Evolutionary conservation across 1,140 invertebrate genomes (phyloP), one percentile per base, ranked within the genome.

Genomic region (Oryctes rhinoceros): DNA sequence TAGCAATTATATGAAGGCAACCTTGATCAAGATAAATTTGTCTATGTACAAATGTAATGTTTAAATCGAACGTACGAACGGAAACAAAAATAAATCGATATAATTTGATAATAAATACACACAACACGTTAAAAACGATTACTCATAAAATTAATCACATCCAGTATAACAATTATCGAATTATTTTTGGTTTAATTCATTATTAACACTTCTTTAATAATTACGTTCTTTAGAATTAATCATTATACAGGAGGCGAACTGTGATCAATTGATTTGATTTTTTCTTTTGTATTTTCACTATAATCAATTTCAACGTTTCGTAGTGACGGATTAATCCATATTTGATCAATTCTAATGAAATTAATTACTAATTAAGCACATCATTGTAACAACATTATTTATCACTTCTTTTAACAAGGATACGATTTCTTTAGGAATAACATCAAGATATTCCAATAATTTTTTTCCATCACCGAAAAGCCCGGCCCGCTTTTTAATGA

Each of bases 81-180:
- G 47, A 47, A 76, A 24, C 13, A 13, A 76, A 76, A 76, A 76
- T 20, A 76, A 9, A 39, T 76, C 24, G 10, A 76, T 53, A 11
- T n/a, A 76, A 24, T 18, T n/a, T 76, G 24, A 44, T 44, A 44
- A 76, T 24, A 76, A 53, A 76, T 75, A 44, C 24, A 53, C 48
- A 47, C 30, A 35, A 47, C 30, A 35, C 30, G 15, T 37, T 44
- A 44, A 30, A 75, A 71, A 71, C 35, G 35, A 39, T 5, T 39
- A 30, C 10, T 18, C 24, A 39, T 0, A 71, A 30, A 76, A 47
- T 48, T 48, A 76, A 76, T 76, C n/a, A 47, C 75, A 76, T 48
- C 37, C 75, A 76, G 4, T 76, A 76, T 76, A 71, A 71, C 65
- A 71, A 71, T 71, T 71, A 71, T 71, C 65, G 24, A 71, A 71